Percentiles rank a stretch among this genome's conserved stretches.
Evolutionary conservation across 35 echinoderm and acorn worm genomes (phyloP).

Genomic region (Apostichopus japonicus): DNA sequence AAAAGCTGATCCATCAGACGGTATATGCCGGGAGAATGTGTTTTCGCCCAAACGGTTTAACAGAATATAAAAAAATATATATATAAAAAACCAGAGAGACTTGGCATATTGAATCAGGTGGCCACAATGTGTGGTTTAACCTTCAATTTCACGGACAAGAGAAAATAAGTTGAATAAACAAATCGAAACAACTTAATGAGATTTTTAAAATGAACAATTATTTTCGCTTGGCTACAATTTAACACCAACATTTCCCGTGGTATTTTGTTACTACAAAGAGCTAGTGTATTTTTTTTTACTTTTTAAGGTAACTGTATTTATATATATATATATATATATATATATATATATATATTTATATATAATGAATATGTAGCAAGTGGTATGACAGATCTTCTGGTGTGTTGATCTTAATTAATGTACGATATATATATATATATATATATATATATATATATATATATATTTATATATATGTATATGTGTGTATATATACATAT

Average conservation of each 20-base stretch:
- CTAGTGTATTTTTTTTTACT: no score
- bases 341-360: no score
- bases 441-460: no score
- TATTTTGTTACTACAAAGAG: not conserved
- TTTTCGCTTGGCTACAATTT: constrained; percentile 18
- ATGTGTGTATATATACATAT: no score
- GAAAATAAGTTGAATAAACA: constrained; percentile 50
- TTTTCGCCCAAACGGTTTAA: constrained; percentile 6
- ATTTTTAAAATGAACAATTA: constrained; percentile 53
- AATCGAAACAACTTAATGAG: constrained; percentile 49
- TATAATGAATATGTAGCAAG: no score
- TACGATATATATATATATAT: no score
- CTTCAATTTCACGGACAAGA: constrained; percentile 34
- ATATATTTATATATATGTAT: no score
- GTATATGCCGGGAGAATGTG: constrained; percentile 19
- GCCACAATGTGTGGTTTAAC: constrained; percentile 41
- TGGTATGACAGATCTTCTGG: no score
- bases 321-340: no score
- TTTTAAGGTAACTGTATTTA: no score
- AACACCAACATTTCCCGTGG: not conserved
- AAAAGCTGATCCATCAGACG: constrained; percentile 52
- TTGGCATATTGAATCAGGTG: constrained; percentile 37
- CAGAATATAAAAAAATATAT: not conserved
- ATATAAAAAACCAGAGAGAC: constrained; percentile 10
- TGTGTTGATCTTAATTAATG: no score